Percentiles rank a stretch among this genome's conserved stretches.
Evolutionary conservation across 2,113 vertebrate species (phyloP).

Genomic region (Pan paniscus): DNA sequence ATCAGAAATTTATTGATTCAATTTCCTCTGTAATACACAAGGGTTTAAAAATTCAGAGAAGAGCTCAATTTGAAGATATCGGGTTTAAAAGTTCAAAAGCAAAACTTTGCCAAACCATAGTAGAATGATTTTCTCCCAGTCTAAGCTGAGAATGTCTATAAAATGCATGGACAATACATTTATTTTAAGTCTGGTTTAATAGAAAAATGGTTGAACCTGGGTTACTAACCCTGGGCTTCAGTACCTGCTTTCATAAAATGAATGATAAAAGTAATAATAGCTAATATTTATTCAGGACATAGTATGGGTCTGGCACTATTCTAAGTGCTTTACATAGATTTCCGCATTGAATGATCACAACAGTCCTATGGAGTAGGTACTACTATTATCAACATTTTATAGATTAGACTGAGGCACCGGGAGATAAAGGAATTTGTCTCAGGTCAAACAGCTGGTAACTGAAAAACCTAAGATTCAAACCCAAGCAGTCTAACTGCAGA

Average conservation of each 20-base stretch:
- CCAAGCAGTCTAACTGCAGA: neutral
- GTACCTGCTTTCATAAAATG: neutral
- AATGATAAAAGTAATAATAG: slow-evolving; percentile 12
- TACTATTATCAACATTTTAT: neutral
- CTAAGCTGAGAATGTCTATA: neutral
- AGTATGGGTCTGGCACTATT: neutral
- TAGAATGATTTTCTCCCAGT: slow-evolving; percentile 17
- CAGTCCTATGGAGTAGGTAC: neutral
- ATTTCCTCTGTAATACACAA: slow-evolving; percentile 62
- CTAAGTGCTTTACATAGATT: neutral
- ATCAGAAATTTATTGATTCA: slow-evolving; percentile 71
- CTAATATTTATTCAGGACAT: neutral
- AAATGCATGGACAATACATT: neutral
- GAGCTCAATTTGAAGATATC: slow-evolving; percentile 46
- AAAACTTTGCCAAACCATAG: slow-evolving; percentile 3
- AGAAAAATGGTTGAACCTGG: slow-evolving; percentile 18
- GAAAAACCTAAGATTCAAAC: neutral
- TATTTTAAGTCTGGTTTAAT: slow-evolving; percentile 19
- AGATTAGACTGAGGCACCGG: neutral
- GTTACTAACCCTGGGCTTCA: neutral
- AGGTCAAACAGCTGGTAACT: neutral
- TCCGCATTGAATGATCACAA: neutral
- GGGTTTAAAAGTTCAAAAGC: slow-evolving; percentile 55
- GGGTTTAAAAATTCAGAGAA: slow-evolving; percentile 51
- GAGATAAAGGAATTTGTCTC: neutral